These are phyloP conservation scores for Cydia fagiglandana DNA, from an alignment of 1,140 invertebrate species.

Conservation along the genomic window DNA sequence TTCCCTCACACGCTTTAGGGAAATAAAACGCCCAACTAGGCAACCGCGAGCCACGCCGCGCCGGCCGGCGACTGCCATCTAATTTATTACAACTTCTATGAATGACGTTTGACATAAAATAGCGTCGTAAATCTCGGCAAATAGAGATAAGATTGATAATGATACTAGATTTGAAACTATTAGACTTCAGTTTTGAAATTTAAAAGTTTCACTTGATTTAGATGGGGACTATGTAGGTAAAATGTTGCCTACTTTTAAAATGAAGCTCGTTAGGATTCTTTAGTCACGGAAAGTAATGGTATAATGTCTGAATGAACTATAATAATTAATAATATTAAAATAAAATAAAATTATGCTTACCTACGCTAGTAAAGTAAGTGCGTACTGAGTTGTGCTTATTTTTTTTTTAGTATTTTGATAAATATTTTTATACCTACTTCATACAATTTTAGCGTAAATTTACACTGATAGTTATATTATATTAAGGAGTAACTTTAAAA, in stretches of 20 bases:
- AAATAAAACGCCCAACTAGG: slow-evolving; percentile 38
- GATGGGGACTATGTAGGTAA: not conserved
- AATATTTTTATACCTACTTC: too few relatives aligned
- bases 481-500: not conserved
- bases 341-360: too few relatives aligned
- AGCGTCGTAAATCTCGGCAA: slow-evolving; percentile 10
- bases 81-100: slow-evolving; percentile 44
- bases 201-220: not conserved
- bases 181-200: not conserved
- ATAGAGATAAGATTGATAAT: slow-evolving; percentile 23
- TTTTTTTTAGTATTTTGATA: too few relatives aligned
- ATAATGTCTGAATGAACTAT: too few relatives aligned
- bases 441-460: too few relatives aligned
- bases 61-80: slow-evolving; percentile 30
- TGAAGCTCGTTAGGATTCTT: too few relatives aligned
- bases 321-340: too few relatives aligned
- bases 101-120: slow-evolving; percentile 36
- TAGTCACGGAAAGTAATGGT: too few relatives aligned
- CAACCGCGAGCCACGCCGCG: not conserved
- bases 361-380: too few relatives aligned
- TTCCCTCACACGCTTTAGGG: slow-evolving; percentile 42
- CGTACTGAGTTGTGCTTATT: too few relatives aligned
- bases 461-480: too few relatives aligned
- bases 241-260: not conserved
- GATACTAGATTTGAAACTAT: not conserved